phyloP scores from a whole-genome alignment of 2,113 vertebrate genomes.

The Calyptommatus sinebrachiatus region DNA sequence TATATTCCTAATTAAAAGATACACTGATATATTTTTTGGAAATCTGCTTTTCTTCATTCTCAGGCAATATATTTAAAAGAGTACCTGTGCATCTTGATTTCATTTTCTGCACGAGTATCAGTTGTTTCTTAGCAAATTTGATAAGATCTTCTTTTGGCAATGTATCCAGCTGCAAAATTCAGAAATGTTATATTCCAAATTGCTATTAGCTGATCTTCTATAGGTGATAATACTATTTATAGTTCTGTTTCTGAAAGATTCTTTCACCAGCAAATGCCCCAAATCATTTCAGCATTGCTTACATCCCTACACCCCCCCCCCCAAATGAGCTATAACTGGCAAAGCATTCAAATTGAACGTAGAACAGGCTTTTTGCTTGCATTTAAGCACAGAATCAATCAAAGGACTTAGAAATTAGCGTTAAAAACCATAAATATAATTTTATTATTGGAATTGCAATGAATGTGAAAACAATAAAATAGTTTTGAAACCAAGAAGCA shows the following conservation, averaged over 20 bases:
- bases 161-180: constrained; percentile 84
- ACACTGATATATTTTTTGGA: no score
- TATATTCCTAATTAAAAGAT: no score
- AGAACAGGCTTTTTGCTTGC: neutral
- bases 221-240: neutral
- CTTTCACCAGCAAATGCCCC: neutral
- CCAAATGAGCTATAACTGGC: neutral
- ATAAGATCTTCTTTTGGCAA: constrained; percentile 95
- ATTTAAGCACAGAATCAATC: neutral
- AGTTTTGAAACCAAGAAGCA: no score
- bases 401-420: neutral
- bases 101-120: constrained; percentile 87
- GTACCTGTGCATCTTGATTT: constrained; percentile 89
- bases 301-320: neutral
- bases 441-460: no score
- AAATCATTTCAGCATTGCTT: neutral
- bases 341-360: neutral
- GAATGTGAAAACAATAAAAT: no score
- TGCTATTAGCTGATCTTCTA: neutral
- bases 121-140: constrained; percentile 95
- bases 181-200: constrained; percentile 26
- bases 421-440: no score
- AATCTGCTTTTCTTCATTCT: no score
- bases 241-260: neutral
- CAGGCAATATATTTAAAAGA: neutral